Conservation (phyloP, 1,140 invertebrate species). For the Psilanteris sp. region DNA sequence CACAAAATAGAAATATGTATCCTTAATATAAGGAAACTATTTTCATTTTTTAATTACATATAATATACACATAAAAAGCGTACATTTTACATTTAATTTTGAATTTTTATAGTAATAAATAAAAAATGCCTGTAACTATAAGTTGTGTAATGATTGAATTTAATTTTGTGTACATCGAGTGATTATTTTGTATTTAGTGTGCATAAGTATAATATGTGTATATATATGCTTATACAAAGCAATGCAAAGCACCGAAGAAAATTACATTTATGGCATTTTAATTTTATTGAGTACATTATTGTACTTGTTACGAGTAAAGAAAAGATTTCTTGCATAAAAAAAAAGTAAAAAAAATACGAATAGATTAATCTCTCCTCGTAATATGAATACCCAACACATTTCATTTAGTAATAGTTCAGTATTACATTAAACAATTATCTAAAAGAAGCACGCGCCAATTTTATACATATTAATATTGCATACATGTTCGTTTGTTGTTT, state of each 20-base stretch:
- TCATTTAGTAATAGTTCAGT: conserved; percentile 12
- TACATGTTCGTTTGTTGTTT: conserved; percentile 9
- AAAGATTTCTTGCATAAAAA: conserved; percentile 1
- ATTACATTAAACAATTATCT: background rate
- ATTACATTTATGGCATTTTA: conserved; percentile 6
- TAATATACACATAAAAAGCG: no score
- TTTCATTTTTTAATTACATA: no score
- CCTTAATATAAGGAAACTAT: no score
- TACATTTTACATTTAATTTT: no score
- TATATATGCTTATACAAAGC: conserved; percentile 21
- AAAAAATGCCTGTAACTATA: no score
- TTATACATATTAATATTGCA: conserved; percentile 3
- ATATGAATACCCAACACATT: background rate
- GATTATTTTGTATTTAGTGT: conserved; percentile 4
- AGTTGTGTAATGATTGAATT: background rate
- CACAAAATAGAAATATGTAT: no score
- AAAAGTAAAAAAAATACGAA: no score
- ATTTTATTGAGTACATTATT: conserved; percentile 2
- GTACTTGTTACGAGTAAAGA: conserved; percentile 7
- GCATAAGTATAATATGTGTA: conserved; percentile 20
- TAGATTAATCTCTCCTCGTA: background rate
- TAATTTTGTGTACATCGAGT: background rate
- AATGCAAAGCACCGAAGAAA: background rate
- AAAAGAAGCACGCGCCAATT: conserved; percentile 8
- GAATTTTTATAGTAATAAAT: no score